Evolutionary conservation across 2,113 vertebrate genomes (phyloP).

Genomic region (Anoplopoma fimbria): DNA sequence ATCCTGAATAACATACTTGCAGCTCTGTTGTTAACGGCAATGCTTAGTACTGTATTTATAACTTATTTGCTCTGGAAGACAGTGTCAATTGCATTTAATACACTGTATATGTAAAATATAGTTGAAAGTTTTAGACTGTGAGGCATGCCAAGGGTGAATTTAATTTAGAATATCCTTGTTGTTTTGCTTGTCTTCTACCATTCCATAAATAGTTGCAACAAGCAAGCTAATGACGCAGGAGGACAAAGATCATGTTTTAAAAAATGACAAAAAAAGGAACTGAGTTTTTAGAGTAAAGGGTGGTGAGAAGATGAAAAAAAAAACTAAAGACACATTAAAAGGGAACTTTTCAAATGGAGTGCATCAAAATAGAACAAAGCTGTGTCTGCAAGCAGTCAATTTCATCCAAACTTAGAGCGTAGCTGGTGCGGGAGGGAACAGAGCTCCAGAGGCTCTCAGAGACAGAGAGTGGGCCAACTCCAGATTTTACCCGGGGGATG

Average conservation of each 20-base stretch:
- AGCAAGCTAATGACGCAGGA: conserved; percentile 3
- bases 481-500: conserved; percentile 30
- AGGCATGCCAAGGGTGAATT: not conserved
- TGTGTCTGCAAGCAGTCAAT: conserved; percentile 23
- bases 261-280: not conserved
- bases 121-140: not conserved
- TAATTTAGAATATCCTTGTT: too few relatives aligned
- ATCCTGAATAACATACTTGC: not conserved
- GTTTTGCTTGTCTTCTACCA: not conserved
- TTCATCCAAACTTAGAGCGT: conserved; percentile 23
- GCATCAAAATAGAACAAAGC: conserved; percentile 69
- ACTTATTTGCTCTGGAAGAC: not conserved
- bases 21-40: not conserved
- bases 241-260: conserved; percentile 18
- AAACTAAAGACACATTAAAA: conserved; percentile 12
- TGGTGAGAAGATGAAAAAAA: not conserved
- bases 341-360: conserved; percentile 23
- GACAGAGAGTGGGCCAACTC: conserved; percentile 10
- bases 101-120: not conserved
- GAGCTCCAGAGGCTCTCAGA: not conserved
- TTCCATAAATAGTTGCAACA: conserved; percentile 29
- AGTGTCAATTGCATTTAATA: not conserved
- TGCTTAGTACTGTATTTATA: not conserved
- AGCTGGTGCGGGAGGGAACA: not conserved
- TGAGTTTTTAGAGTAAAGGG: conserved; percentile 3